A percentile compares a stretch with the other conserved stretches of the same genome.
These are phyloP conservation scores for Phortica magna DNA, from an alignment of 2,888 invertebrate genomes.

Conservation along the genomic window DNA sequence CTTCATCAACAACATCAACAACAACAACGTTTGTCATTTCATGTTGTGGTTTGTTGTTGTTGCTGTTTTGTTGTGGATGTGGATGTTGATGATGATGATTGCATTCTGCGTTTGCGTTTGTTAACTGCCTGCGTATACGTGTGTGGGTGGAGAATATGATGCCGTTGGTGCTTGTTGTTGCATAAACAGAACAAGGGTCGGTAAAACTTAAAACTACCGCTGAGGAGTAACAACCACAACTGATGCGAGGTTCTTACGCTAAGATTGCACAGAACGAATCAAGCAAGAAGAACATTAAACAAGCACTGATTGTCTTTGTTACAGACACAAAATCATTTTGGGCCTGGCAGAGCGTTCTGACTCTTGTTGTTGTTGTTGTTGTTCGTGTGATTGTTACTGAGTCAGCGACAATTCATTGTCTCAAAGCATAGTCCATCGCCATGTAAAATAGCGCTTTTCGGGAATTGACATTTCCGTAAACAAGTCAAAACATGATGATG, in stretches of 20 bases:
- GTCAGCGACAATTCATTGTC: constrained; percentile 58
- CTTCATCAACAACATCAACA: constrained; percentile 19
- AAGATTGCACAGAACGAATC: constrained; percentile 34
- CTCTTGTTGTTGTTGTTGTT: constrained; percentile 45
- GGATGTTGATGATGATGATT: constrained; percentile 13
- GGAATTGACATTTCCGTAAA: constrained; percentile 59
- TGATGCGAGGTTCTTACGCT: constrained; percentile 15
- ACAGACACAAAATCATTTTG: constrained; percentile 27
- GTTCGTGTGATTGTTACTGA: constrained; percentile 53
- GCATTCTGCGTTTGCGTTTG: constrained; percentile 32
- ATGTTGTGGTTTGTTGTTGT: constrained; percentile 23
- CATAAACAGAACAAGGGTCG: constrained; percentile 61
- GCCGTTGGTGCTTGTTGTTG: constrained; percentile 53
- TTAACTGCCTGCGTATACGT: not conserved
- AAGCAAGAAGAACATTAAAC: constrained; percentile 32
- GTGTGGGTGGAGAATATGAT: constrained; percentile 68
- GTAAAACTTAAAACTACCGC: constrained; percentile 31
- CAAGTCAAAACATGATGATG: not conserved
- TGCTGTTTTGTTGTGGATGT: constrained; percentile 34
- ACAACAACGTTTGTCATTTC: constrained; percentile 24
- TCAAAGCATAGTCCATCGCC: constrained; percentile 43
- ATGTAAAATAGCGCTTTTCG: constrained; percentile 45
- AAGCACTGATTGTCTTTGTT: constrained; percentile 42
- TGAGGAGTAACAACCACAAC: constrained; percentile 12
- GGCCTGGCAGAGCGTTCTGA: constrained; percentile 54